These are phyloP conservation scores for Onthophagus sagittarius DNA, from an alignment of 2,888 invertebrate genomes.

Conservation along the genomic window DNA sequence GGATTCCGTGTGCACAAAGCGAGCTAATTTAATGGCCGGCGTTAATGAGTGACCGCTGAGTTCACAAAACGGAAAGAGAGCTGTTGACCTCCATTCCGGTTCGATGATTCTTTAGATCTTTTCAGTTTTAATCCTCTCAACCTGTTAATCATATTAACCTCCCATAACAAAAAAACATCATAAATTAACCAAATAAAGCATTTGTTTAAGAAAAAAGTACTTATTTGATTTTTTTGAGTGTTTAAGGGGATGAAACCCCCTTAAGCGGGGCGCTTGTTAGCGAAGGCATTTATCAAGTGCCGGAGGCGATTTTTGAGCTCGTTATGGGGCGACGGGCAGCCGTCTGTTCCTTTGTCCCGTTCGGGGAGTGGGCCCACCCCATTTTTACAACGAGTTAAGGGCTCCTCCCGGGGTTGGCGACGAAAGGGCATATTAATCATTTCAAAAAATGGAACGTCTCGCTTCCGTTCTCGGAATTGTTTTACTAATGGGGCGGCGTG, in stretches of 20 bases:
- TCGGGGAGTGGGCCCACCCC: background rate
- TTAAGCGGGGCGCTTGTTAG: background rate
- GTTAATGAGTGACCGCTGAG: constrained; percentile 4
- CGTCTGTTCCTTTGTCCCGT: background rate
- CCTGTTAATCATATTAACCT: background rate
- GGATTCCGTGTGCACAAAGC: background rate
- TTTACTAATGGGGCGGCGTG: background rate
- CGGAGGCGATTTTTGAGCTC: background rate
- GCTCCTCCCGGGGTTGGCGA: background rate
- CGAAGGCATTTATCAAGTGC: background rate
- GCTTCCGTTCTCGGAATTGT: background rate
- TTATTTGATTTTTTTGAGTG: background rate
- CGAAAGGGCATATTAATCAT: background rate
- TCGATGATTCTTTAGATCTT: background rate
- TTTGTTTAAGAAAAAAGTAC: no score
- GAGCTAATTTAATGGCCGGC: constrained; percentile 13
- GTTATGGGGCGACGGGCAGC: background rate
- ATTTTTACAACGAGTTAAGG: background rate
- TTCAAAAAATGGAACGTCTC: background rate
- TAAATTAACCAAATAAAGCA: no score
- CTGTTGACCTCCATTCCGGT: background rate
- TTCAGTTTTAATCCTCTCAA: background rate
- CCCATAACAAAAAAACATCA: no score
- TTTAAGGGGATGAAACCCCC: background rate
- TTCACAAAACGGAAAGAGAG: background rate